phyloP scores from a whole-genome alignment of 2,888 invertebrate genomes.

The Hypena proboscidalis region DNA sequence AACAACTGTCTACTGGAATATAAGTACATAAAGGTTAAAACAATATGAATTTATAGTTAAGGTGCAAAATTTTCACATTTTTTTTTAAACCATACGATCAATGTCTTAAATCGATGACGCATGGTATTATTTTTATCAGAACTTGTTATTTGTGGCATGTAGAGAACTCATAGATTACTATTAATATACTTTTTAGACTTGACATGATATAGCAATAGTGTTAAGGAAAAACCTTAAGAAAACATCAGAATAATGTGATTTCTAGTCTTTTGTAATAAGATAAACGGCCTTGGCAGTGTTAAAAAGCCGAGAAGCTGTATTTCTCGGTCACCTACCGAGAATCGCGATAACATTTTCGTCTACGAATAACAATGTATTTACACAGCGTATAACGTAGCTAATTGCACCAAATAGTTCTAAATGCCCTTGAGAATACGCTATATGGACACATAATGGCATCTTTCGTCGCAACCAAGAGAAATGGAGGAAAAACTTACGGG shows the following conservation, averaged over 20 bases:
- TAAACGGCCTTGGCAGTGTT: constrained; percentile 33
- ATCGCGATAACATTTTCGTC: constrained; percentile 29
- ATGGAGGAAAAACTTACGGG: constrained; percentile 62
- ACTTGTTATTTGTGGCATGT: too few species aligned
- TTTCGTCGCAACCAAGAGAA: constrained; percentile 23
- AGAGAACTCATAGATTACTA: too few species aligned
- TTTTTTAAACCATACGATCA: too few species aligned
- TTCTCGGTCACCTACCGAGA: constrained; percentile 28
- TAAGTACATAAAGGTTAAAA: too few species aligned
- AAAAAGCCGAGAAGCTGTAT: constrained; percentile 12
- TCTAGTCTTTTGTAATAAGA: constrained; percentile 15
- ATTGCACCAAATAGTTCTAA: constrained; percentile 49
- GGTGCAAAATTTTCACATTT: too few species aligned
- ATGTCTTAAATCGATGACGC: too few species aligned
- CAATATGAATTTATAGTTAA: too few species aligned
- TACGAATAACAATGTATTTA: constrained; percentile 50
- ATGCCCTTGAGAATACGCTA: constrained; percentile 66
- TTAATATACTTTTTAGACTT: too few species aligned
- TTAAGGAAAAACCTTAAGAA: constrained; percentile 19
- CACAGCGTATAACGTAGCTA: constrained; percentile 47
- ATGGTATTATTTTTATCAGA: too few species aligned
- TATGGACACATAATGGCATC: constrained; percentile 28
- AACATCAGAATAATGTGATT: constrained; percentile 11
- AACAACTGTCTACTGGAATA: too few species aligned
- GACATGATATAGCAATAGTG: too few species aligned